Percentiles rank a stretch among this genome's conserved stretches.
phyloP scores from a whole-genome alignment of 2,113 vertebrate genomes.

The Nothocercus nigrocapillus region DNA sequence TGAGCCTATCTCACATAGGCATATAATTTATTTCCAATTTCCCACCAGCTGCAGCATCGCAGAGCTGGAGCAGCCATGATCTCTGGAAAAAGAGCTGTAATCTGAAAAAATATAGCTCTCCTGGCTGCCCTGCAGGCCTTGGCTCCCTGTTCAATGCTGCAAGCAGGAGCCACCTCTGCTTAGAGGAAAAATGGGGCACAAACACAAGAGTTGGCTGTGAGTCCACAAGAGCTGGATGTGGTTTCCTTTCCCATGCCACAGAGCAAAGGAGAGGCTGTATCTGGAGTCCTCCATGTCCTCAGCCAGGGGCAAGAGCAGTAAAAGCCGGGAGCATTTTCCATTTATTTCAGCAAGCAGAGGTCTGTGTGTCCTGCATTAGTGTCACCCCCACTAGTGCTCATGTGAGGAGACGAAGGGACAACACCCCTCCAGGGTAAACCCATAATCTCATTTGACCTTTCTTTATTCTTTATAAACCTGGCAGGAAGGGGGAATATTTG shows the following conservation, averaged over 20 bases:
- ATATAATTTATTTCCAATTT: constrained; percentile 62
- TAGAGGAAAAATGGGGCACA: neutral
- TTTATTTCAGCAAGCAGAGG: neutral
- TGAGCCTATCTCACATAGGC: constrained; percentile 43
- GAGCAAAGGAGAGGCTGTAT: neutral
- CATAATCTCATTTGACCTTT: neutral
- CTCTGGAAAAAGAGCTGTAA: neutral
- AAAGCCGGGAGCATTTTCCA: neutral
- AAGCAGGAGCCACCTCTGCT: neutral
- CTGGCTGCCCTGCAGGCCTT: accelerated
- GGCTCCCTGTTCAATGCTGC: neutral
- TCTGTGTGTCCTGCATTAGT: neutral
- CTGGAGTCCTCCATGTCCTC: neutral
- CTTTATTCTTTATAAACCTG: neutral
- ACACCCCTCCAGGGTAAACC: neutral
- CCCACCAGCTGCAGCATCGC: neutral
- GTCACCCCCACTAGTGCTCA: neutral
- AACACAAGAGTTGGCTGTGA: neutral
- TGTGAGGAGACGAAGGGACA: neutral
- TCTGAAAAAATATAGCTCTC: neutral
- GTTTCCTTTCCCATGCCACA: neutral
- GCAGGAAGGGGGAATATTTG: neutral
- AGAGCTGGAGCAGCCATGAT: neutral
- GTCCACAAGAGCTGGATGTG: neutral
- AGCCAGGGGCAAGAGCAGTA: neutral